Conservation (phyloP, 1,140 invertebrate species). For the Leptoteleia sp. region DNA sequence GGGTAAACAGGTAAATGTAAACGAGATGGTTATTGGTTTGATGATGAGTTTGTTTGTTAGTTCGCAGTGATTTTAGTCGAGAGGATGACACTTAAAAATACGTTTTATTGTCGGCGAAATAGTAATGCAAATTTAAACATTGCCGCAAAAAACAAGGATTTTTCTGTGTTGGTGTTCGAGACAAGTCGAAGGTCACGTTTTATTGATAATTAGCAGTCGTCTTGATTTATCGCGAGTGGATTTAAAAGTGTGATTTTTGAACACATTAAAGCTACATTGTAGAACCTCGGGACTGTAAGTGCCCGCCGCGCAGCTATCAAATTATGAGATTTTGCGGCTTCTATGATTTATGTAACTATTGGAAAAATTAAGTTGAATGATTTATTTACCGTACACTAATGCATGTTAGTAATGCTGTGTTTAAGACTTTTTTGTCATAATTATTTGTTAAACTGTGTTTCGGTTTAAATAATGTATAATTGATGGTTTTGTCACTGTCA, state of each 20-base stretch:
- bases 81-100: neutral
- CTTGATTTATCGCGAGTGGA: constrained; percentile 28
- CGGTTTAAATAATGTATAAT: too few species aligned
- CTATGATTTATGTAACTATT: constrained; percentile 8
- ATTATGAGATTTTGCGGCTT: constrained; percentile 5
- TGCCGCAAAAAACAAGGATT: constrained; percentile 7
- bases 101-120: neutral
- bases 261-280: constrained; percentile 29
- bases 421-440: too few species aligned
- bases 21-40: neutral
- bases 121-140: constrained; percentile 13
- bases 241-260: constrained; percentile 25
- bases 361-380: neutral
- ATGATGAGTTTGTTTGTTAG: constrained; percentile 3
- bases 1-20: constrained; percentile 19
- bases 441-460: too few species aligned
- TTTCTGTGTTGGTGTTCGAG: constrained; percentile 27
- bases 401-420: too few species aligned
- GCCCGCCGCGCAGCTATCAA: neutral
- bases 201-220: constrained; percentile 45
- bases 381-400: neutral
- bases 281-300: neutral
- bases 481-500: too few species aligned
- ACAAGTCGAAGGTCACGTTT: constrained; percentile 58
- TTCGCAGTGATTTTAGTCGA: neutral